These are phyloP conservation scores for Drosophila setifemur DNA, from an alignment of 1,140 invertebrate species.

Conservation along the genomic window DNA sequence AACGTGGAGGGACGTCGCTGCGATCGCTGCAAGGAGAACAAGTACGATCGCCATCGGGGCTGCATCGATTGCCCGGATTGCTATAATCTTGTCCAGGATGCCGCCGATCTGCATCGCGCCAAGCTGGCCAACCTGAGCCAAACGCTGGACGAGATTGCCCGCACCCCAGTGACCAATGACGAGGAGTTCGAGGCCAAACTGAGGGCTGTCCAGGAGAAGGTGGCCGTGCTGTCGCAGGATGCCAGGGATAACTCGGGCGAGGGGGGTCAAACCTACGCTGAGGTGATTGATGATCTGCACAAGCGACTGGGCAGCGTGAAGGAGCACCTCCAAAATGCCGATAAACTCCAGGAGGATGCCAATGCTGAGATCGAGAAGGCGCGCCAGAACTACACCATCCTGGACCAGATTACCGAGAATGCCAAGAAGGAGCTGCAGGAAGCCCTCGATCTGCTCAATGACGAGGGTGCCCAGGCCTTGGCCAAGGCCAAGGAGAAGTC, in stretches of 20 bases:
- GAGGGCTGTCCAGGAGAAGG: constrained; percentile 87
- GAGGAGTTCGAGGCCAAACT: constrained; percentile 91
- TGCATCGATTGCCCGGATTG: constrained; percentile 96
- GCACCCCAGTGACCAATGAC: constrained; percentile 93
- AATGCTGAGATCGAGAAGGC: constrained; percentile 86
- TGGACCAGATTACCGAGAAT: constrained; percentile 89
- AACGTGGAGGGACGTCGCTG: constrained; percentile 96
- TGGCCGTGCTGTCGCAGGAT: constrained; percentile 88
- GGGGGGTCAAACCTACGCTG: constrained; percentile 86
- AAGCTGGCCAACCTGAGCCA: constrained; percentile 89
- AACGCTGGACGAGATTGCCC: constrained; percentile 84
- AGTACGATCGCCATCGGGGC: constrained; percentile 91
- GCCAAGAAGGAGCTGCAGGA: constrained; percentile 89
- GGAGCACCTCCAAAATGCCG: constrained; percentile 86
- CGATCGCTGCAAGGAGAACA: constrained; percentile 96
- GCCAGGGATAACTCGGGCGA: constrained; percentile 87
- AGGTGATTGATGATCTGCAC: constrained; percentile 87
- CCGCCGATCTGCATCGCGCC: constrained; percentile 90
- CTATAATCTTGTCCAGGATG: constrained; percentile 95
- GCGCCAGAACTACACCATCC: constrained; percentile 87
- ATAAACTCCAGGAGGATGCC: constrained; percentile 85
- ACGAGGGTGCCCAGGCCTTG: constrained; percentile 90
- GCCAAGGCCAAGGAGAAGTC: constrained; percentile 91
- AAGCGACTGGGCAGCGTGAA: constrained; percentile 87
- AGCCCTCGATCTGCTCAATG: constrained; percentile 89